Evolutionary conservation across 2,888 invertebrate species (phyloP).

Genomic region (Doris montereyensis): DNA sequence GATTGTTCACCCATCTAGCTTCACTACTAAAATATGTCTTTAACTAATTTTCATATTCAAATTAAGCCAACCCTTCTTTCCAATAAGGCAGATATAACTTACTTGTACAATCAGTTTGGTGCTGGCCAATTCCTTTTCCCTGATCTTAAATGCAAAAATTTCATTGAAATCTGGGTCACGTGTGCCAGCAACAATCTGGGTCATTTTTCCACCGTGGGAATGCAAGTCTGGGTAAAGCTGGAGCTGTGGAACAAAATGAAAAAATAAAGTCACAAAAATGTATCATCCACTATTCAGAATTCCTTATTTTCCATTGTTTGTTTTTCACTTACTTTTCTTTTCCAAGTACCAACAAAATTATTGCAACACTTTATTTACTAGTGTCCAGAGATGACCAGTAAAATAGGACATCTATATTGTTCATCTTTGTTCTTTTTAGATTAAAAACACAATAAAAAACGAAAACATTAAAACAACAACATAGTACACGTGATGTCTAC

Average conservation of each 20-base stretch:
- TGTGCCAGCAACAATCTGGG: conserved; percentile 54
- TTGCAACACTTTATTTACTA: too few relatives aligned
- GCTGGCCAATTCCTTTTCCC: conserved; percentile 52
- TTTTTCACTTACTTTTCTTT: not conserved
- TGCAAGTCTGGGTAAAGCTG: conserved; percentile 56
- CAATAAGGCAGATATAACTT: not conserved
- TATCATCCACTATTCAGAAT: not conserved
- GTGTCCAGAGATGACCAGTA: too few relatives aligned
- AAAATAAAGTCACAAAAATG: not conserved
- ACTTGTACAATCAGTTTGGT: conserved; percentile 56
- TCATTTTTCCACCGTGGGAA: conserved; percentile 52
- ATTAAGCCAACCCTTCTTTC: too few relatives aligned
- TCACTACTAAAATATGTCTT: too few relatives aligned
- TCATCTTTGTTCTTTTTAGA: too few relatives aligned
- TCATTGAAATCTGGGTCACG: conserved; percentile 65
- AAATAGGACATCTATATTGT: too few relatives aligned
- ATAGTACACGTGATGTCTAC: too few relatives aligned
- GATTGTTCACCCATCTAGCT: too few relatives aligned
- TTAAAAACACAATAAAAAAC: too few relatives aligned
- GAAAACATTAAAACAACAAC: too few relatives aligned
- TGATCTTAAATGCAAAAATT: conserved; percentile 64
- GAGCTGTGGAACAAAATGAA: conserved; percentile 48
- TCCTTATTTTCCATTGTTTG: not conserved
- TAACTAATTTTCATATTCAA: too few relatives aligned
- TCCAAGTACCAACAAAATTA: not conserved